Conservation (phyloP, 1,140 invertebrate species). For the Aphaenogaster ashmeadi region DNA sequence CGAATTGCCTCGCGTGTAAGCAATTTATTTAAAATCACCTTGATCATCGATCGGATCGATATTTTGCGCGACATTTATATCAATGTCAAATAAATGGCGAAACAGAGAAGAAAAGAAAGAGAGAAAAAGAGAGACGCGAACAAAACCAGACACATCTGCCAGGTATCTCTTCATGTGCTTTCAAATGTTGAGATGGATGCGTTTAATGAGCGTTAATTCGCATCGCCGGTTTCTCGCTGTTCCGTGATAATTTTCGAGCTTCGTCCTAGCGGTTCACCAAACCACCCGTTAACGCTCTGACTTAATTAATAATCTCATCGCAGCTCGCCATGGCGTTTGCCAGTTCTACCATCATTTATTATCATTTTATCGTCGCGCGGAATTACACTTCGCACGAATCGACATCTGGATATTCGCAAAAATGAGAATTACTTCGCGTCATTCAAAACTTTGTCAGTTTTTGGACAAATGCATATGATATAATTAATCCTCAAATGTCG, state of each 20-base stretch:
- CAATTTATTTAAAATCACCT: background rate
- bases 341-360: slow-evolving; percentile 26
- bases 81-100: slow-evolving; percentile 2
- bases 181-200: slow-evolving; percentile 20
- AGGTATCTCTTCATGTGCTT: background rate
- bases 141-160: background rate
- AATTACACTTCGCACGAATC: background rate
- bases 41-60: background rate
- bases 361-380: slow-evolving; percentile 7
- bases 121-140: background rate
- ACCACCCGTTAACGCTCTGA: slow-evolving; percentile 29
- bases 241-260: slow-evolving; percentile 48
- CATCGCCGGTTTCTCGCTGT: slow-evolving; percentile 17
- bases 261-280: slow-evolving; percentile 7
- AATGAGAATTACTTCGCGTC: background rate
- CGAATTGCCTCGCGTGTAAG: slow-evolving; percentile 21
- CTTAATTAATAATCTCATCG: slow-evolving; percentile 69
- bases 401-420: background rate
- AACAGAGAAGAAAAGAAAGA: background rate
- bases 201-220: slow-evolving; percentile 62
- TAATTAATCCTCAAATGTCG: slow-evolving; percentile 25
- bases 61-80: slow-evolving; percentile 1
- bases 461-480: background rate
- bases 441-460: slow-evolving; percentile 1
- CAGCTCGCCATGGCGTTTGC: background rate